A percentile compares a stretch with the other conserved stretches of the same genome.
Evolutionary conservation across 2,888 invertebrate species (phyloP).

Genomic region (Arrhopalites spinosus): DNA sequence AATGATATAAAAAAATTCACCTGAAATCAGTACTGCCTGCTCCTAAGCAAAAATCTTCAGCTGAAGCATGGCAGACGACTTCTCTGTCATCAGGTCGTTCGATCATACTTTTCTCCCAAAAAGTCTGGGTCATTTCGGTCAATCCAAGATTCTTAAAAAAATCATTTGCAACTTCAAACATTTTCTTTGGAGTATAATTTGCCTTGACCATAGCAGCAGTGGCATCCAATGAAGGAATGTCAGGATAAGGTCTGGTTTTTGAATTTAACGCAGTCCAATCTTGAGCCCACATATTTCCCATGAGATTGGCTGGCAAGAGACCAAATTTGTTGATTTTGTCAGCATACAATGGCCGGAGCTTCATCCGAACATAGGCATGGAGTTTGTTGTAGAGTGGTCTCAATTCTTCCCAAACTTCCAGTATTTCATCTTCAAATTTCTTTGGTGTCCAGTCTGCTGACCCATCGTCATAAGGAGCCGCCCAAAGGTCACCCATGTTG

Average conservation of each 20-base stretch:
- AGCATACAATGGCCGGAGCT: slow-evolving; percentile 16
- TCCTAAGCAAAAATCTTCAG: slow-evolving; percentile 77
- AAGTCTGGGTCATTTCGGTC: slow-evolving; percentile 77
- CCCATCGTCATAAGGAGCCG: slow-evolving; percentile 43
- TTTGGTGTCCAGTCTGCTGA: slow-evolving; percentile 39
- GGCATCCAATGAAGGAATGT: slow-evolving; percentile 72
- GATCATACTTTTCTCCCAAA: slow-evolving; percentile 83
- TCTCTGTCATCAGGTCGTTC: slow-evolving; percentile 73
- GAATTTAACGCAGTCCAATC: slow-evolving; percentile 78
- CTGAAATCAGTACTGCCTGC: slow-evolving; percentile 27
- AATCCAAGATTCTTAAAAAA: slow-evolving; percentile 81
- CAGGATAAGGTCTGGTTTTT: slow-evolving; percentile 75
- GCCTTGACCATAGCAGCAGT: slow-evolving; percentile 72
- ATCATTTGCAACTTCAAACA: slow-evolving; percentile 81
- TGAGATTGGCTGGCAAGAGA: neutral
- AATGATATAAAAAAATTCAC: too few species aligned
- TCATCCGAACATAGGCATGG: slow-evolving; percentile 42
- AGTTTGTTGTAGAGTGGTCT: slow-evolving; percentile 41
- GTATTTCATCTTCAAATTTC: slow-evolving; percentile 40
- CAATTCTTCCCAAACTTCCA: slow-evolving; percentile 36
- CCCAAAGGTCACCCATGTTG: slow-evolving; percentile 48
- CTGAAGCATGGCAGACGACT: slow-evolving; percentile 70
- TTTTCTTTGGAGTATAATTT: slow-evolving; percentile 60
- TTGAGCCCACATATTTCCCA: slow-evolving; percentile 82
- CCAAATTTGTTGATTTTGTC: neutral